Conservation (phyloP, 2,797 vertebrate species). For the Rhincodon typus region DNA sequence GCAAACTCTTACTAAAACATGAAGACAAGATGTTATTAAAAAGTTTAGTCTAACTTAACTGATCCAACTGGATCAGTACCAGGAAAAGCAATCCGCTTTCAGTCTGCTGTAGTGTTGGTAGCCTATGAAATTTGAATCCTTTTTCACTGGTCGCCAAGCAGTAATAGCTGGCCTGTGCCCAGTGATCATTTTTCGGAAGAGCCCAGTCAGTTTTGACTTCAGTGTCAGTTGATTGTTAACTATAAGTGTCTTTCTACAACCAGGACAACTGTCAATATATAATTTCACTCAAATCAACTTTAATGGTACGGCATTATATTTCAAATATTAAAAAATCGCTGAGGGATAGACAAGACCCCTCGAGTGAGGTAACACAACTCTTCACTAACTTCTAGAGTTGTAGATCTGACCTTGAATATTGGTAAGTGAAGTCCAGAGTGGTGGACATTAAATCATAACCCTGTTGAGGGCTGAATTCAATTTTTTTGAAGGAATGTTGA, state of each 20-base stretch:
- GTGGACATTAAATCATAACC: neutral
- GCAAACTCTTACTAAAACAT: conserved; percentile 30
- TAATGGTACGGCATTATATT: conserved; percentile 11
- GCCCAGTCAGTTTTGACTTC: conserved; percentile 24
- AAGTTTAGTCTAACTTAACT: neutral
- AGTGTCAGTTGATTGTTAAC: neutral
- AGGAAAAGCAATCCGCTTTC: neutral
- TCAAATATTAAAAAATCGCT: conserved; percentile 22
- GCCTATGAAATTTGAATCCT: neutral
- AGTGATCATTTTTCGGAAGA: neutral
- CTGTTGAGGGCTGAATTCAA: conserved; percentile 61
- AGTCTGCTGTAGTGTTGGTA: neutral
- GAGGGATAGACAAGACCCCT: neutral
- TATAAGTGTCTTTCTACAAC: neutral
- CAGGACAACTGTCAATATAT: neutral
- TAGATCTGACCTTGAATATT: conserved; percentile 7
- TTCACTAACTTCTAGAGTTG: neutral
- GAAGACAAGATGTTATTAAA: conserved; percentile 14
- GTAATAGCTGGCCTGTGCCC: conserved; percentile 5
- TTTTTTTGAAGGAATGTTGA: conserved; percentile 53
- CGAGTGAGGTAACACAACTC: neutral
- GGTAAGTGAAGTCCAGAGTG: conserved; percentile 10
- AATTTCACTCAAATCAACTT: conserved; percentile 27
- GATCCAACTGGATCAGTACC: neutral
- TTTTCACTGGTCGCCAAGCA: neutral